Conservation (phyloP, 2,797 vertebrate species). For the Rhodeus uyekii region DNA sequence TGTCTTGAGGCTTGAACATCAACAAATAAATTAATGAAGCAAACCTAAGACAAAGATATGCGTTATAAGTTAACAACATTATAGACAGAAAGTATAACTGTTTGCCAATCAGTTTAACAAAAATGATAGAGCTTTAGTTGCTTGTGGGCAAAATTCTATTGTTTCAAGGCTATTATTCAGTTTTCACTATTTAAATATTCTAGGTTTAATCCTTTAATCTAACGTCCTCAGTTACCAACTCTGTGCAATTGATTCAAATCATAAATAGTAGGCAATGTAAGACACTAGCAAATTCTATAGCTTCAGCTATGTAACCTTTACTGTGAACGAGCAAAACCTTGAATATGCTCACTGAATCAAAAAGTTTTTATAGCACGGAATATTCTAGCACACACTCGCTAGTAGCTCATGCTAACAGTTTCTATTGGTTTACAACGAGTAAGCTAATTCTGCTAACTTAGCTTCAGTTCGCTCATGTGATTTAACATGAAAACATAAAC, state of each 20-base stretch:
- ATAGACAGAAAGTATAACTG: background rate
- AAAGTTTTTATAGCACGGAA: conserved; percentile 17
- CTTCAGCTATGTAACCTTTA: background rate
- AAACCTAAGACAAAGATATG: conserved; percentile 29
- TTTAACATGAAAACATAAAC: background rate
- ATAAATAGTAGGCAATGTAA: background rate
- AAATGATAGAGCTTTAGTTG: background rate
- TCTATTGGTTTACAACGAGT: background rate
- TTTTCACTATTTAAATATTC: background rate
- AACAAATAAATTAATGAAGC: conserved; percentile 40
- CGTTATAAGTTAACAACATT: background rate
- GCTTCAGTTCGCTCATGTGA: conserved; percentile 18
- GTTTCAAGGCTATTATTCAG: background rate
- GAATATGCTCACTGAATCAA: background rate
- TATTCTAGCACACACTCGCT: conserved; percentile 30
- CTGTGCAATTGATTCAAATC: background rate
- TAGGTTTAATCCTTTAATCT: background rate
- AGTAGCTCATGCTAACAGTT: background rate
- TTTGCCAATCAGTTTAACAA: background rate
- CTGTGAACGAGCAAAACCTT: background rate
- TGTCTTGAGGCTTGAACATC: conserved; percentile 62
- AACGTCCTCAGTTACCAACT: background rate
- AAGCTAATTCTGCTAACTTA: conserved; percentile 13
- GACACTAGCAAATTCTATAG: background rate
- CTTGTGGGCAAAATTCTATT: background rate